Base-by-base conservation (phyloP, 2,888 invertebrate species). In the Phania funesta region DNA sequence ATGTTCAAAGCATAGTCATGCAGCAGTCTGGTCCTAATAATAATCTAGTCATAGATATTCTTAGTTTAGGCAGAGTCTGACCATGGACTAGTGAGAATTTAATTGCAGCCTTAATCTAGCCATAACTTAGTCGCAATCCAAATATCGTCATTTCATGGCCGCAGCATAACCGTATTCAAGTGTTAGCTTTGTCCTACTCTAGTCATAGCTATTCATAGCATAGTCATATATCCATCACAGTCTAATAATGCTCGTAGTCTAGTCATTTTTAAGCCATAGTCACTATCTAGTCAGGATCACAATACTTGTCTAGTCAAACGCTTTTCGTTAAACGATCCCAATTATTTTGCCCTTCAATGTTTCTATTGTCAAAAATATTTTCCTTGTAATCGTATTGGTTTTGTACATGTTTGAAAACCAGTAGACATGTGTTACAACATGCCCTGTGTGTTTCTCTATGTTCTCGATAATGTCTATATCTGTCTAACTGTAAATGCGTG, bases 381-480 rank as follows among this genome's bases (percentile, higher is more conserved):
- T 73, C n/a, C 50, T 50, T 41, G 52, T 62, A 38, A 62, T 54
- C 44, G 38, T 44, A 64, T 74, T 64, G 64, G 73, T 52, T 64
- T 64, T 54, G 54, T 50, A 22, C 48, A 52, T 76, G 67, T 52
- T 58, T 32, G 13, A 50, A 32, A 68, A 60, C 58, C 44, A 22
- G 9, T 9, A 58, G 58, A 67, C 76, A 76, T 60, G 67, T 60
- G 76, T 58, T 58, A 11, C 52, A 73, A 67, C 50, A 65, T 67
- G 52, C 26, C 13, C 13, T 67, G 26, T 29, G 26, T 24, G 29
- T 26, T 9, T 64, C 22, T 29, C 5, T 26, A 38, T 44, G 20
- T 13, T 2, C 1, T 20, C 35, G 22, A 26, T 46, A 54, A 48
- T 67, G 26, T 44, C 24, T 62, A 60, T 38, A 70, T 64, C 24